Base-by-base conservation (phyloP, 2,888 invertebrate genomes). In the Rhyacophila evoluta region DNA sequence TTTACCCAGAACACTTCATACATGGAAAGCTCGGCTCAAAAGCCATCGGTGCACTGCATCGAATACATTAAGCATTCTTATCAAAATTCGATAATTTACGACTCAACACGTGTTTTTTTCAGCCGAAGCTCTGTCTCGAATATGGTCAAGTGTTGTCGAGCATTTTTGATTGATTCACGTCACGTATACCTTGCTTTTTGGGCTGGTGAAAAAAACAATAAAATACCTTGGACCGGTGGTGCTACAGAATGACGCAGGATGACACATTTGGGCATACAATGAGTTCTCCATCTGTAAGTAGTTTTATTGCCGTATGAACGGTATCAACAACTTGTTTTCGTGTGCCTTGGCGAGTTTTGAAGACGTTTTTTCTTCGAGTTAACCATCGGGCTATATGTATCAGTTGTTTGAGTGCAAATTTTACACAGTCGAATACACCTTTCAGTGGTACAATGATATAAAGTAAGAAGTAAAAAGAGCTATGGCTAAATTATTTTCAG, bases 101-200 rank as follows among this genome's bases (percentile, higher is more conserved):
- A 82, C 77, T 77, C 79, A 72, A 82, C 82, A 82, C 82, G 80
- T 81, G 80, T 82, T 82, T 82, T 82, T 82, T 82, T 33, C n/a
- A 55, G 15, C 25, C 38, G 69, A 5, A 19, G 4, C 10, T 19
- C 19, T 55, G 55, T 19, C 55, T 55, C 25, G 25, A 2, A 55
- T 55, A 55, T 55, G 55, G 55, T 5, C 55, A 55, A 55, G 25
- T 19, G 19, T 41, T 41, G 38, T 39, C 73, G 12, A 28, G n/a
- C 41, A 39, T 27, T 55, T 55, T 74, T 41, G 33, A 39, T 75
- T 36, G 55, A 75, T 75, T 75, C 67, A 25, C 75, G 27, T 69
- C 75, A 75, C 75, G 75, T 72, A 39, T 8, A 11, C 12, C 55
- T 27, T 37, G 1, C 28, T 72, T 72, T 72, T 72, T 77, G 39